These are phyloP conservation scores for Galleria mellonella DNA, from an alignment of 1,140 invertebrate species.

Conservation along the genomic window DNA sequence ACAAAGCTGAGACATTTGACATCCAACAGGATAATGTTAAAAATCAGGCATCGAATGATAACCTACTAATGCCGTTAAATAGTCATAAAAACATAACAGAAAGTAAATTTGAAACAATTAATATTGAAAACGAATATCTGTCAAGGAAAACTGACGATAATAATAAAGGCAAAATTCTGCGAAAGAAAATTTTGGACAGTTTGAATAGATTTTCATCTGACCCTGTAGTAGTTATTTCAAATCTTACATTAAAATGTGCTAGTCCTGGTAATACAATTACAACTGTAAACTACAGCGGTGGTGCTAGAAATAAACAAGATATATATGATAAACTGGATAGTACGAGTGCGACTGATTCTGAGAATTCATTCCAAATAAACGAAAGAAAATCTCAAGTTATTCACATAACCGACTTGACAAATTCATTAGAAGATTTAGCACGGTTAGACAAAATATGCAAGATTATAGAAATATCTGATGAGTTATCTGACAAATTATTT, in stretches of 20 bases:
- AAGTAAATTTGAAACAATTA: neutral
- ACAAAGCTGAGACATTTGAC: too few species aligned
- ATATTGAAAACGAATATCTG: too few species aligned
- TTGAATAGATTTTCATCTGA: slow-evolving; percentile 13
- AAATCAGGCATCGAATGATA: too few species aligned
- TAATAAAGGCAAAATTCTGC: neutral
- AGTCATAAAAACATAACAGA: too few species aligned
- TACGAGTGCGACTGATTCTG: slow-evolving; percentile 42
- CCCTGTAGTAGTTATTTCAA: slow-evolving; percentile 1
- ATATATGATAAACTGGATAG: slow-evolving; percentile 64
- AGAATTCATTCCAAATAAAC: slow-evolving; percentile 49
- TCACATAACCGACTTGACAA: slow-evolving; percentile 51
- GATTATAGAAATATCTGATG: slow-evolving; percentile 66
- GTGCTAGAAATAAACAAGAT: slow-evolving; percentile 22
- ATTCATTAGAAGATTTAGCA: slow-evolving; percentile 51
- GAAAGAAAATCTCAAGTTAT: slow-evolving; percentile 57
- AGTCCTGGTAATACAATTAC: slow-evolving; percentile 12
- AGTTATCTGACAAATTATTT: slow-evolving; percentile 56
- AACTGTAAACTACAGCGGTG: slow-evolving; percentile 13
- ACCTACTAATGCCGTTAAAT: too few species aligned
- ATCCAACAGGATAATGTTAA: too few species aligned
- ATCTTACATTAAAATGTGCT: slow-evolving; percentile 8
- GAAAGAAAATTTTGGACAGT: slow-evolving; percentile 11
- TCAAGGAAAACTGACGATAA: too few species aligned
- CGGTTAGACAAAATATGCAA: slow-evolving; percentile 58